These are phyloP conservation scores for Sylvietta virens DNA, from an alignment of 2,113 vertebrate species.

Conservation along the genomic window DNA sequence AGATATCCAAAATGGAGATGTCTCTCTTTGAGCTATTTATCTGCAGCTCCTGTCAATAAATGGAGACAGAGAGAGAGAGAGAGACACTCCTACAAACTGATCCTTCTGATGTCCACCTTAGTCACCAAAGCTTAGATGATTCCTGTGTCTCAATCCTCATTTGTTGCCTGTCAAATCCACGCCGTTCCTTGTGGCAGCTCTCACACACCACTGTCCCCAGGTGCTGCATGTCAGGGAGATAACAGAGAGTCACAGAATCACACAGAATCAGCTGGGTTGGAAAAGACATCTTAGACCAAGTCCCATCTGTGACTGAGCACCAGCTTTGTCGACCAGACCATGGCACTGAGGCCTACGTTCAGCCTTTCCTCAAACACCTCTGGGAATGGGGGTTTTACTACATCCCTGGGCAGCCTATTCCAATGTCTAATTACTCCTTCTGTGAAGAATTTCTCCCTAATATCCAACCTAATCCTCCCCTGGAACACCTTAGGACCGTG, in stretches of 20 bases:
- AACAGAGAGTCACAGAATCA: background rate
- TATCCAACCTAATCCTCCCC: background rate
- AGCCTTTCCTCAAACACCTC: background rate
- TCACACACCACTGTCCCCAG: background rate
- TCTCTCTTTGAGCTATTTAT: background rate
- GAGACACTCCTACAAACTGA: background rate
- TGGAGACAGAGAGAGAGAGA: background rate
- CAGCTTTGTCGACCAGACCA: background rate
- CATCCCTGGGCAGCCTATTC: background rate
- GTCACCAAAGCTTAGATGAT: background rate
- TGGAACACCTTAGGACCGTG: too few relatives aligned
- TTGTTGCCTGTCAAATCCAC: background rate
- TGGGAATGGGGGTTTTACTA: fast-evolving
- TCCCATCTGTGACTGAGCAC: background rate
- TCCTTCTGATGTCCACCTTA: background rate
- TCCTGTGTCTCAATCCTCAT: background rate
- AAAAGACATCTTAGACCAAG: background rate
- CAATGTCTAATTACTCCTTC: background rate
- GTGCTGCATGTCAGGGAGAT: background rate
- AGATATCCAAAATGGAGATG: background rate
- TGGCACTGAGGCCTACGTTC: background rate
- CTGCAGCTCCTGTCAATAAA: background rate
- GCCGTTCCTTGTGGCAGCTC: background rate
- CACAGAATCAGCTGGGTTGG: background rate
- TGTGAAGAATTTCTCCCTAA: background rate